phyloP scores from a whole-genome alignment of 2,888 invertebrate species.

The Polia nebulosa region DNA sequence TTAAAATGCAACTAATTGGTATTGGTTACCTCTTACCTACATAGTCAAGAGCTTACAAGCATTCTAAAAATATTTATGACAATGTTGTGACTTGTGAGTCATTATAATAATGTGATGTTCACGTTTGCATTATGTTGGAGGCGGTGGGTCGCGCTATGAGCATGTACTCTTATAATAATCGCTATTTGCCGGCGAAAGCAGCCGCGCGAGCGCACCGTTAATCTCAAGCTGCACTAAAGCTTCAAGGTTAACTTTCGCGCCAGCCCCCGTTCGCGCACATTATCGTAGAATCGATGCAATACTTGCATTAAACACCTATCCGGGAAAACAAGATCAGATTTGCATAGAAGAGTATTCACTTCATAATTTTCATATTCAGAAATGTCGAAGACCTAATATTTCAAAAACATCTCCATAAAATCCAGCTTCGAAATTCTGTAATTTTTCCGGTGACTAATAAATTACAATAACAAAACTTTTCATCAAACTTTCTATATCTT shows the following conservation, averaged over 20 bases:
- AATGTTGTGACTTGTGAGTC: conserved; percentile 80
- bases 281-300: conserved; percentile 48
- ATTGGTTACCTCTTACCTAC: conserved; percentile 42
- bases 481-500: conserved; percentile 12
- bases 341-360: conserved; percentile 10
- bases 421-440: background rate
- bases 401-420: background rate
- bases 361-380: conserved; percentile 16
- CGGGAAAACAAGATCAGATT: conserved; percentile 42
- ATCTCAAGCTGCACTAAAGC: conserved; percentile 79
- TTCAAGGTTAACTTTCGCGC: conserved; percentile 88
- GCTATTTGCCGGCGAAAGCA: conserved; percentile 82
- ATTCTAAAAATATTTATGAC: conserved; percentile 86
- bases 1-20: conserved; percentile 54
- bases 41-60: conserved; percentile 64
- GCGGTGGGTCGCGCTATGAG: conserved; percentile 52
- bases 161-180: conserved; percentile 53
- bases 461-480: background rate
- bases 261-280: conserved; percentile 67
- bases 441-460: background rate
- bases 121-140: conserved; percentile 66
- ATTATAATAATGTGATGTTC: conserved; percentile 68
- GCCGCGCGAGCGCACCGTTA: conserved; percentile 78
- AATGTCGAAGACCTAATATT: conserved; percentile 4
- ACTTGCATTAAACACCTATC: conserved; percentile 47